A percentile compares a stretch with the other conserved stretches of the same genome.
These are phyloP conservation scores for Lagopus leucura DNA, from an alignment of 2,113 vertebrate species.

Conservation along the genomic window DNA sequence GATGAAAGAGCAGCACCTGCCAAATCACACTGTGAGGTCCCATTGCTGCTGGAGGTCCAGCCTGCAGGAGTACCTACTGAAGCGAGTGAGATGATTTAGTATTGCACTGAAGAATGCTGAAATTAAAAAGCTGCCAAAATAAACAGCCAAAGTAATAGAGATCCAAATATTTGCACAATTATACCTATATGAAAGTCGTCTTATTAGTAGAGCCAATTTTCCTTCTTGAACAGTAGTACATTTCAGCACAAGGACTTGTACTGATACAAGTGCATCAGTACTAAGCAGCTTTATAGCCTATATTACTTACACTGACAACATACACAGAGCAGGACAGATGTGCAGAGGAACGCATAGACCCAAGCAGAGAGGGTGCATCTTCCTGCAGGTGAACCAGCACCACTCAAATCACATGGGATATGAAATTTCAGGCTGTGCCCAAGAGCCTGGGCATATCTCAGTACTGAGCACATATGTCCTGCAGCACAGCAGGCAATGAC, in stretches of 20 bases:
- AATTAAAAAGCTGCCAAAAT: not conserved
- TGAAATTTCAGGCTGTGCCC: not conserved
- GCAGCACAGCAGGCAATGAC: not conserved
- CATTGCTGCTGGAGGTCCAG: not conserved
- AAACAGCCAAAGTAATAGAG: not conserved
- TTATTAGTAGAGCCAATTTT: not conserved
- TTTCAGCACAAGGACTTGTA: not conserved
- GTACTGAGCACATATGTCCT: rapidly evolving
- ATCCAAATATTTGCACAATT: not conserved
- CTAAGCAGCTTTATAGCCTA: not conserved
- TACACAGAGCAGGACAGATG: not conserved
- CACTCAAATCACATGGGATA: not conserved
- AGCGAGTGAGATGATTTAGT: not conserved
- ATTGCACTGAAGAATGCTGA: not conserved
- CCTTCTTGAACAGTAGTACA: not conserved
- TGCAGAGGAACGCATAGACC: not conserved
- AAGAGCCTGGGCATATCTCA: not conserved
- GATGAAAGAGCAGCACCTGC: not conserved
- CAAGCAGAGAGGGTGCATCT: rapidly evolving
- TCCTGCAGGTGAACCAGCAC: not conserved
- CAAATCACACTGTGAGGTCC: rapidly evolving
- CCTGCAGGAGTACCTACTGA: not conserved
- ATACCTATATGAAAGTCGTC: not conserved
- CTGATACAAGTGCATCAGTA: not conserved
- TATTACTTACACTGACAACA: not conserved